Conservation (phyloP, 92 coral and sea anemone genomes). For the Blastomussa wellsi region DNA sequence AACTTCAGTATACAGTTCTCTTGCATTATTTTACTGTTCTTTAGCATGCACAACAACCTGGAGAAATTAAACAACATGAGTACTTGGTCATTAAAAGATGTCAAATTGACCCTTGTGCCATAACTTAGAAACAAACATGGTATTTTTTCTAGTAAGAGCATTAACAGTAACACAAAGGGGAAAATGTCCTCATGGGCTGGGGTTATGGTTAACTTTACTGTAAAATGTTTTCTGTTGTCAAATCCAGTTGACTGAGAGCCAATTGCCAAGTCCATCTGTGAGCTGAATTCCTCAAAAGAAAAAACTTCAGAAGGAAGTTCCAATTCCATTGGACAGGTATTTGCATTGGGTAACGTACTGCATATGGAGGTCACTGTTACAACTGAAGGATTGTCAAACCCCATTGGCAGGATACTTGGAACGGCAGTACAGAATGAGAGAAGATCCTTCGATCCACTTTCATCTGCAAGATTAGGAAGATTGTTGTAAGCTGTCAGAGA, state of each 20-base stretch:
- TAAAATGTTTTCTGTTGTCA: not conserved
- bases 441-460: constrained; percentile 17
- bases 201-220: not conserved
- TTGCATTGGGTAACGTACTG: constrained; percentile 34
- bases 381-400: constrained; percentile 32
- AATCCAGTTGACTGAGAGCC: not conserved
- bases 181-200: too few species aligned
- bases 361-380: constrained; percentile 9
- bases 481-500: not conserved
- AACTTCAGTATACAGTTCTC: too few species aligned
- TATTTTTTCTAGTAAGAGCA: too few species aligned
- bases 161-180: too few species aligned
- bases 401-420: constrained; percentile 36
- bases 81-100: too few species aligned
- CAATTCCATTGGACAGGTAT: constrained; percentile 35
- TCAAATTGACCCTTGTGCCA: too few species aligned
- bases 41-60: too few species aligned
- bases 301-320: constrained; percentile 13
- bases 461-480: constrained; percentile 19
- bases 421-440: constrained; percentile 23
- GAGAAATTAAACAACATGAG: too few species aligned
- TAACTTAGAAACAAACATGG: too few species aligned
- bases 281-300: not conserved
- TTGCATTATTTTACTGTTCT: too few species aligned
- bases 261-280: not conserved